Conservation (phyloP, 2,888 invertebrate genomes). For the Lagria hirta region DNA sequence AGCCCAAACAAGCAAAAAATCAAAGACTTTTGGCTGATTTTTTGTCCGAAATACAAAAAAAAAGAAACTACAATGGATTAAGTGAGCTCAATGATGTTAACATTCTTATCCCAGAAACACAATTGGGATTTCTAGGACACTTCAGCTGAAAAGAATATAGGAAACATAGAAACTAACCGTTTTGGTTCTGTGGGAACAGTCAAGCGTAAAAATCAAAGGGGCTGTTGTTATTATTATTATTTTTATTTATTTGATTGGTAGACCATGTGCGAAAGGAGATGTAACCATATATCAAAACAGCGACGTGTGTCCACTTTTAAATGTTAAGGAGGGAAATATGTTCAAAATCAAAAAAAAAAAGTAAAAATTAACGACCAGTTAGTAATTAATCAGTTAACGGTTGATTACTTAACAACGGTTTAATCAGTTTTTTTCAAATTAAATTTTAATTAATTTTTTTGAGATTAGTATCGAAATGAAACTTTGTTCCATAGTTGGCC, state of each 20-base stretch:
- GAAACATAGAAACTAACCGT: conserved; percentile 26
- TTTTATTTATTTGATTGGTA: conserved; percentile 28
- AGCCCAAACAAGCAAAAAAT: too few species aligned
- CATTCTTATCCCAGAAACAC: conserved; percentile 6
- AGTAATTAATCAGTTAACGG: too few species aligned
- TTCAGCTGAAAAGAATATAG: conserved; percentile 19
- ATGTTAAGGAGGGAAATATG: too few species aligned
- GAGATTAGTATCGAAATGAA: too few species aligned
- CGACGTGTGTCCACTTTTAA: conserved; percentile 18
- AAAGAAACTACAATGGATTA: conserved; percentile 2
- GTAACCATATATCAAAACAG: conserved; percentile 13
- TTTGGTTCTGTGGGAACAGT: conserved; percentile 28
- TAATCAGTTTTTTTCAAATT: too few species aligned
- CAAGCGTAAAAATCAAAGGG: conserved; percentile 30
- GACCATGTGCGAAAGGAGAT: conserved; percentile 29
- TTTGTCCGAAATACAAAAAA: too few species aligned
- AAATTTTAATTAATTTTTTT: too few species aligned
- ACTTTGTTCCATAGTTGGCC: too few species aligned
- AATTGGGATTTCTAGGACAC: conserved; percentile 19
- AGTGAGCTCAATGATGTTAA: conserved; percentile 1
- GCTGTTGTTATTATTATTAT: conserved; percentile 22
- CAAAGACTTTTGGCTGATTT: too few species aligned
- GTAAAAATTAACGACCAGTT: too few species aligned
- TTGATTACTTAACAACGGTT: too few species aligned
- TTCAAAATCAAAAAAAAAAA: too few species aligned